Conservation (phyloP, 2,113 vertebrate genomes). For the Tachysurus fulvidraco region DNA sequence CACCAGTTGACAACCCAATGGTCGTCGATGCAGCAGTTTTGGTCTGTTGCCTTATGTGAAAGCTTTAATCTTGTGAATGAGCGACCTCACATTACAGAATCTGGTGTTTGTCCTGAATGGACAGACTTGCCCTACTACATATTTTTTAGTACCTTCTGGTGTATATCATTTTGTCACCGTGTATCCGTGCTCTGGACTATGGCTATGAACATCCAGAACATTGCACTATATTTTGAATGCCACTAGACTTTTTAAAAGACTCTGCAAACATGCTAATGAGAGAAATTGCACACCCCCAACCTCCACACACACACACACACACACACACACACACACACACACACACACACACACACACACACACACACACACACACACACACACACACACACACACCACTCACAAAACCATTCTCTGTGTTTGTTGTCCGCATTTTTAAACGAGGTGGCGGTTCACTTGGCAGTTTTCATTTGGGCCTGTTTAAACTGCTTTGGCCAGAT, state of each 20-base stretch:
- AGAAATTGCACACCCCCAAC: not conserved
- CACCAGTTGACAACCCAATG: not conserved
- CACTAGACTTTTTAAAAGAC: not conserved
- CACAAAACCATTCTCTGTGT: constrained; percentile 27
- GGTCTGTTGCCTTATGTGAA: not conserved
- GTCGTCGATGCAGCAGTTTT: not conserved
- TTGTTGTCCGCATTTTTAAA: constrained; percentile 38
- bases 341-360: too few species aligned
- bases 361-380: not conserved
- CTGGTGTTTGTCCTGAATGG: not conserved
- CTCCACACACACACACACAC: not conserved
- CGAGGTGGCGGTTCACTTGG: constrained; percentile 30
- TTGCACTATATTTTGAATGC: not conserved
- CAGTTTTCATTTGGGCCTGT: constrained; percentile 35
- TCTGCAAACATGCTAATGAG: constrained; percentile 1
- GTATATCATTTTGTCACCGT: not conserved
- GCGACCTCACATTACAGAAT: not conserved
- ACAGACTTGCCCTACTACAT: not conserved
- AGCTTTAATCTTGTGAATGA: not conserved
- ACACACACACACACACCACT: too few species aligned
- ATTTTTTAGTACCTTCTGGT: not conserved
- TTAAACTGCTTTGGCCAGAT: constrained; percentile 46
- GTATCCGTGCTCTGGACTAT: not conserved
- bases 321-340: too few species aligned
- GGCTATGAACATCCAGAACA: not conserved